phyloP scores from a whole-genome alignment of 2,888 invertebrate species.

The Disparrhopalites patrizii region DNA sequence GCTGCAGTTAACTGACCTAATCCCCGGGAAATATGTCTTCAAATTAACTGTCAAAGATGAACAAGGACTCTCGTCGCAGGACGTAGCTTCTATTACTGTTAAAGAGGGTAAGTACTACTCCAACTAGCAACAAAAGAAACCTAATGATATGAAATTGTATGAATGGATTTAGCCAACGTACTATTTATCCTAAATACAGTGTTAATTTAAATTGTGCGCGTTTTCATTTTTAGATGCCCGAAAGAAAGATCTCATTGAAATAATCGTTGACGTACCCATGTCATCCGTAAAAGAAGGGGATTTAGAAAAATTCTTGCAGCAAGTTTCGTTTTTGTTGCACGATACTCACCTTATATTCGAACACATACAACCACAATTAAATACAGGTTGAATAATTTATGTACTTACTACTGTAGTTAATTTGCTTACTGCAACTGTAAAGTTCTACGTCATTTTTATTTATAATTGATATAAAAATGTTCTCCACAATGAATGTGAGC shows the following conservation, averaged over 20 bases:
- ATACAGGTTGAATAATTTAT: slow-evolving; percentile 33
- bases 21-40: slow-evolving; percentile 82
- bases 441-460: background rate
- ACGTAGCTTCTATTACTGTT: slow-evolving; percentile 78
- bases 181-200: background rate
- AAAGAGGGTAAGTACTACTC: slow-evolving; percentile 64
- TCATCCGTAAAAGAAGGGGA: slow-evolving; percentile 65
- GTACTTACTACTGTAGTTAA: background rate
- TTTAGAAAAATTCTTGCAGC: slow-evolving; percentile 71
- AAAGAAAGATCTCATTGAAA: slow-evolving; percentile 70
- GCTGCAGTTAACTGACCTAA: slow-evolving; percentile 74
- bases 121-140: too few relatives aligned
- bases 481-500: too few relatives aligned
- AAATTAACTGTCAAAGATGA: slow-evolving; percentile 84
- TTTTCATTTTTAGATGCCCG: slow-evolving; percentile 61
- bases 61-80: slow-evolving; percentile 76
- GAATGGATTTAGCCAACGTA: background rate
- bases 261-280: slow-evolving; percentile 73
- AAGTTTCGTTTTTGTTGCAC: slow-evolving; percentile 71
- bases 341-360: slow-evolving; percentile 61
- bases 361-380: slow-evolving; percentile 45
- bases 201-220: slow-evolving; percentile 16
- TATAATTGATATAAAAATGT: background rate
- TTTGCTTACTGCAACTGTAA: background rate
- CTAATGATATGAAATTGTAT: background rate